These are phyloP conservation scores for Aptenodytes forsteri DNA, from an alignment of 2,113 vertebrate genomes.

Conservation along the genomic window DNA sequence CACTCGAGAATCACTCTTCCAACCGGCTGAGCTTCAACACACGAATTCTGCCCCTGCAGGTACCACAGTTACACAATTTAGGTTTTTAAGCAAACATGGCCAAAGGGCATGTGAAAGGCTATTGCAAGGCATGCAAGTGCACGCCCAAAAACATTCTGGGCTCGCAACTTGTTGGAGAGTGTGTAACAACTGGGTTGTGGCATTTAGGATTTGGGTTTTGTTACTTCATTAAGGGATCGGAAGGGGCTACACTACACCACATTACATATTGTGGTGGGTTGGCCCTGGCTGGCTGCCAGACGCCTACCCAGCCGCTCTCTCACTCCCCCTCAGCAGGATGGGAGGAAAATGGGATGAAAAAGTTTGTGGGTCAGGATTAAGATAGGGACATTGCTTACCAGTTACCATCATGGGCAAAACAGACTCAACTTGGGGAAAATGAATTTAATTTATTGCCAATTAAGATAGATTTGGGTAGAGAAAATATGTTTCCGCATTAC, in stretches of 20 bases:
- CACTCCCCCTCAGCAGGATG: not conserved
- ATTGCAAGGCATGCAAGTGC: not conserved
- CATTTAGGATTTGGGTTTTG: not conserved
- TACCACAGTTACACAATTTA: not conserved
- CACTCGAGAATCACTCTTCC: not conserved
- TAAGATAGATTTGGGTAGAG: not conserved
- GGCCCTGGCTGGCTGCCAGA: not conserved
- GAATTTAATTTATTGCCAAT: not conserved
- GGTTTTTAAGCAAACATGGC: not conserved
- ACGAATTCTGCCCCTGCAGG: not conserved
- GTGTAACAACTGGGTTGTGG: not conserved
- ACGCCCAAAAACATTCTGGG: not conserved
- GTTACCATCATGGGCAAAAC: not conserved
- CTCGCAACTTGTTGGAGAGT: not conserved
- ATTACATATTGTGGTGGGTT: fast-evolving
- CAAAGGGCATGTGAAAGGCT: not conserved
- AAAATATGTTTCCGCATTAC: not conserved
- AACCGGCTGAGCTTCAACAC: not conserved
- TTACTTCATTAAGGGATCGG: not conserved
- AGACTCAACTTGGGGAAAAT: not conserved
- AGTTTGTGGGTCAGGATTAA: not conserved
- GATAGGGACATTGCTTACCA: not conserved
- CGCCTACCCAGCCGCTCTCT: not conserved
- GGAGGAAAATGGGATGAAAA: not conserved
- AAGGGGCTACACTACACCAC: too few relatives aligned